phyloP scores from a whole-genome alignment of 2,797 vertebrate species.

The Catharus ustulatus region DNA sequence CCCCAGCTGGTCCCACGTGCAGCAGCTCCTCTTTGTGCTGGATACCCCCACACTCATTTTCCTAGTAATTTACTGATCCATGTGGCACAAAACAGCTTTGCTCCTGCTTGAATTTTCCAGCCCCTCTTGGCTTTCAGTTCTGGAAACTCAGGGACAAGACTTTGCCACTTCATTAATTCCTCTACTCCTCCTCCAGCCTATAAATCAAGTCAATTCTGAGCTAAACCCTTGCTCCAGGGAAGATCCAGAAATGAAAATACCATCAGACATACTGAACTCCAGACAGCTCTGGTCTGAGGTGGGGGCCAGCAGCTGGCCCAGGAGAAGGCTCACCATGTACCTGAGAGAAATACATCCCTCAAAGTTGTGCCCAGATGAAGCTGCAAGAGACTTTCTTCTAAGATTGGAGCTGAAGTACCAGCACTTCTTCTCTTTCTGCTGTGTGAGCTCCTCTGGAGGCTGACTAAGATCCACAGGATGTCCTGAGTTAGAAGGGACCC shows the following conservation, averaged over 20 bases:
- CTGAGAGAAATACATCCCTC: not conserved
- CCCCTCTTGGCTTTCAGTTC: not conserved
- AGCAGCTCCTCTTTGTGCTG: not conserved
- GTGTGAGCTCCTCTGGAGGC: not conserved
- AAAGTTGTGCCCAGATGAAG: not conserved
- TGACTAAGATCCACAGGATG: not conserved
- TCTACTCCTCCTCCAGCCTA: not conserved
- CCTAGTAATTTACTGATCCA: not conserved
- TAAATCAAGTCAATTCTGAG: not conserved
- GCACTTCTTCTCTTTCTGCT: not conserved
- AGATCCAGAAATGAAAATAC: not conserved
- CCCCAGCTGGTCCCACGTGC: rapidly evolving
- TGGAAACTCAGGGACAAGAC: not conserved
- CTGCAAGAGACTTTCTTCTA: not conserved
- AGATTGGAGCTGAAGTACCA: not conserved
- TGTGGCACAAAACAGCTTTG: not conserved
- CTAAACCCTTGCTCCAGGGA: not conserved
- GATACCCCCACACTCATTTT: not conserved
- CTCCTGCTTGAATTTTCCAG: not conserved
- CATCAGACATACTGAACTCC: not conserved
- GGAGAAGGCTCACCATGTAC: not conserved
- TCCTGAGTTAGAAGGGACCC: not conserved
- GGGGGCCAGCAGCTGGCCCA: not conserved
- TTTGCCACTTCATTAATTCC: not conserved
- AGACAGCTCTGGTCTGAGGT: not conserved